phyloP scores from a whole-genome alignment of 1,140 invertebrate species.

The Orchestia grillus region DNA sequence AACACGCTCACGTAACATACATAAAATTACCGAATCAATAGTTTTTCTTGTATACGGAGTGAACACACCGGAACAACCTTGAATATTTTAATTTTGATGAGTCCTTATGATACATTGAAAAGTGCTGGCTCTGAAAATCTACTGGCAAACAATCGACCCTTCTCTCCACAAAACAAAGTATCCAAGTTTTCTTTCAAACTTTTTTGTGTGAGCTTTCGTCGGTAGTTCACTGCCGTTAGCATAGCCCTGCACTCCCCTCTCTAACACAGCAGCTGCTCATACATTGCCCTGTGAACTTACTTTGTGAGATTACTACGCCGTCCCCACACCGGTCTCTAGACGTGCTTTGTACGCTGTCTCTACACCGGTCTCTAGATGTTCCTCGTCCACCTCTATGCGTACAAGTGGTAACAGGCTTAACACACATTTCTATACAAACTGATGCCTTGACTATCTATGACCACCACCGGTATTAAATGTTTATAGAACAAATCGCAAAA shows the following conservation, averaged over 20 bases:
- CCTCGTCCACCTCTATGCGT: too few species aligned
- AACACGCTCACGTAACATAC: not conserved
- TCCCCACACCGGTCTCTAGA: too few species aligned
- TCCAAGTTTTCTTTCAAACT: not conserved
- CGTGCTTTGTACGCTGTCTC: too few species aligned
- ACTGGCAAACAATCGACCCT: not conserved
- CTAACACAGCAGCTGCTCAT: not conserved
- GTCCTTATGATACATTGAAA: not conserved
- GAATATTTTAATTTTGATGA: not conserved
- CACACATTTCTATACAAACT: too few species aligned
- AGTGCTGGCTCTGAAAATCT: not conserved
- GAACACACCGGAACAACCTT: not conserved
- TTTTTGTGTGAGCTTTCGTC: not conserved
- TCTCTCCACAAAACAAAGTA: not conserved
- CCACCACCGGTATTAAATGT: too few species aligned
- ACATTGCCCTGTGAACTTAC: too few species aligned
- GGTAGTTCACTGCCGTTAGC: too few species aligned
- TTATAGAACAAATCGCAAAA: too few species aligned
- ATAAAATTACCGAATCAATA: not conserved
- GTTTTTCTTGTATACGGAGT: not conserved
- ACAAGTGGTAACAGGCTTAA: too few species aligned
- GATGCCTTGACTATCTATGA: too few species aligned
- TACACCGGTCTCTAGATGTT: too few species aligned
- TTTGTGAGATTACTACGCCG: too few species aligned
- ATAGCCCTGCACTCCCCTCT: not conserved